A percentile compares a stretch with the other conserved stretches of the same genome.
These are phyloP conservation scores for Centropus bengalensis DNA, from an alignment of 2,113 vertebrate species.

Conservation along the genomic window DNA sequence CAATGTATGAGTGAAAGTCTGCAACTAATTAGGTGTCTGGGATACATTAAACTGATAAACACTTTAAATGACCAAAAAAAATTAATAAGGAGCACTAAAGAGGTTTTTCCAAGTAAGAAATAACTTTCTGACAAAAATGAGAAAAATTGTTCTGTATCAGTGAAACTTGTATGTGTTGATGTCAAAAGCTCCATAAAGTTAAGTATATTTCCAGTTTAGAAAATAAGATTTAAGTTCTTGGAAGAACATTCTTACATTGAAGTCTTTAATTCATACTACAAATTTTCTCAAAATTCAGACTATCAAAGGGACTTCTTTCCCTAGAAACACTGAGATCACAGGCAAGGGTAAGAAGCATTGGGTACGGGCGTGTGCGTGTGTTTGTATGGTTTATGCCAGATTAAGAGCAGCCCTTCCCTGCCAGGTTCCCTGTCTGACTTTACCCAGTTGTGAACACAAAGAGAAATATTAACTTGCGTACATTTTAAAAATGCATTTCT, in stretches of 20 bases:
- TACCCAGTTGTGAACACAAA: background rate
- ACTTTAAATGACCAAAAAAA: conserved; percentile 54
- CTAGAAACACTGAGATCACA: background rate
- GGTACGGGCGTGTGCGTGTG: fast-evolving
- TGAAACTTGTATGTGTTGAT: background rate
- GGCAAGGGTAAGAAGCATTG: background rate
- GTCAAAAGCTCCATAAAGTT: background rate
- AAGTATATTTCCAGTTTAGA: background rate
- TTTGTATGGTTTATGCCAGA: fast-evolving
- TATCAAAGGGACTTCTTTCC: background rate
- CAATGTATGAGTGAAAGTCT: conserved; percentile 9
- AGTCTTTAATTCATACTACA: background rate
- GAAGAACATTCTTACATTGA: background rate
- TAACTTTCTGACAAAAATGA: background rate
- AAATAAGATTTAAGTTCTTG: background rate
- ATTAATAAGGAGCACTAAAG: background rate
- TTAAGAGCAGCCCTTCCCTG: fast-evolving
- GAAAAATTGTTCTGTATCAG: background rate
- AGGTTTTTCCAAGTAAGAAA: background rate
- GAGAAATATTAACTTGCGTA: background rate
- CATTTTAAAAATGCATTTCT: fast-evolving
- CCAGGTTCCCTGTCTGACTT: background rate
- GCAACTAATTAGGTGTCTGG: conserved; percentile 29
- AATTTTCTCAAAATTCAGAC: background rate
- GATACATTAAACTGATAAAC: conserved; percentile 18